These are phyloP conservation scores for Cryptocephalus primarius DNA, from an alignment of 2,888 invertebrate genomes.

Conservation along the genomic window DNA sequence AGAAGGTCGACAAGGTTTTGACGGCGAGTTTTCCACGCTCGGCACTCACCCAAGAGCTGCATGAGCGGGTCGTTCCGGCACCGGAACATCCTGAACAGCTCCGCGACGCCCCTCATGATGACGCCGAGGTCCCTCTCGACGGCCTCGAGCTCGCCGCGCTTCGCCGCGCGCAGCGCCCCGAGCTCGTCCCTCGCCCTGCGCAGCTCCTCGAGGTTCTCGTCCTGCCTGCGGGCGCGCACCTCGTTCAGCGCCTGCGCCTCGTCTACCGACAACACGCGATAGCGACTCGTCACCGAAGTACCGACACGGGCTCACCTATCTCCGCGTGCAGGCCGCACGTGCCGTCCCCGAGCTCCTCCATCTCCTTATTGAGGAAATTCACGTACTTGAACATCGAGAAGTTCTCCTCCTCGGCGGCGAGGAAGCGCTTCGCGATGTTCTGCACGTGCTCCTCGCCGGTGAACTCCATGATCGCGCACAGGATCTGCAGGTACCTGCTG, in stretches of 20 bases:
- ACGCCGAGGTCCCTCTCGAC: constrained; percentile 28
- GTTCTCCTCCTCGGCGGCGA: constrained; percentile 81
- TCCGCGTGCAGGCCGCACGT: constrained; percentile 51
- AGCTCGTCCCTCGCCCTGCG: constrained; percentile 32
- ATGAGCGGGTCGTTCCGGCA: constrained; percentile 65
- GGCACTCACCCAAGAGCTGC: constrained; percentile 47
- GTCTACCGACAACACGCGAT: constrained; percentile 38
- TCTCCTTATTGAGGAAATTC: constrained; percentile 76
- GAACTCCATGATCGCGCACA: constrained; percentile 34
- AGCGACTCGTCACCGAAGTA: too few relatives aligned
- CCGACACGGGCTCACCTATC: too few relatives aligned
- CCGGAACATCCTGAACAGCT: constrained; percentile 50
- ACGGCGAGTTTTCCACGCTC: background rate
- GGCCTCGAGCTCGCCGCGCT: constrained; percentile 17
- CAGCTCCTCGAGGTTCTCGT: constrained; percentile 47
- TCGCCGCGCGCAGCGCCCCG: constrained; percentile 5
- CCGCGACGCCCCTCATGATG: constrained; percentile 42
- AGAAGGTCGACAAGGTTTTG: background rate
- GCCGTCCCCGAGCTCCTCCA: constrained; percentile 61
- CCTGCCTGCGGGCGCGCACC: constrained; percentile 47
- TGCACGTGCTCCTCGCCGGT: constrained; percentile 55
- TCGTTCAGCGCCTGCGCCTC: constrained; percentile 49
- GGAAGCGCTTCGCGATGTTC: constrained; percentile 60
- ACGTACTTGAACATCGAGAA: constrained; percentile 87
- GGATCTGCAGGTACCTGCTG: constrained; percentile 16